Evolutionary conservation across 2,888 invertebrate species (phyloP).

Genomic region (Eugnorisma glareosa): DNA sequence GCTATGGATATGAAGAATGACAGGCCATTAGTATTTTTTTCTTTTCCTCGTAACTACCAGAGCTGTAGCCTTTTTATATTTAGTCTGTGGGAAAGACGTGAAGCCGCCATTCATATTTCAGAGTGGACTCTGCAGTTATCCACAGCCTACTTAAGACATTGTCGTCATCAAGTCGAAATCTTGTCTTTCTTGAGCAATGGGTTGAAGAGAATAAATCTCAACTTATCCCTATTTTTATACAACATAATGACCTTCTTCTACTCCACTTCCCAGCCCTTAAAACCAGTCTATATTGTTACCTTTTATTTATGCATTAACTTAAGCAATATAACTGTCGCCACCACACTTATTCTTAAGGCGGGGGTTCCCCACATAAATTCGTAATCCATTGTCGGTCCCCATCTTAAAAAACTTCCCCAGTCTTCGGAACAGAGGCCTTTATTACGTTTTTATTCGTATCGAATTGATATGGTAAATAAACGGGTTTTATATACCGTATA

Average conservation of each 20-base stretch:
- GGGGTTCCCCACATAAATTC: slow-evolving; percentile 73
- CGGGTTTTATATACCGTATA: slow-evolving; percentile 65
- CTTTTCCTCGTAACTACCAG: background rate
- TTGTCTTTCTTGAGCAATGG: background rate
- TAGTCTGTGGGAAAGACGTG: background rate
- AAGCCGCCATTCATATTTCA: background rate
- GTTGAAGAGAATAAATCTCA: background rate
- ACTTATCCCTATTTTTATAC: slow-evolving; percentile 1
- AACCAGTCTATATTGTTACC: slow-evolving; percentile 82
- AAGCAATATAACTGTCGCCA: slow-evolving; percentile 85
- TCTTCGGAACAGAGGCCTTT: slow-evolving; percentile 65
- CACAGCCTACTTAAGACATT: background rate
- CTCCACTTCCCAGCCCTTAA: slow-evolving; percentile 19
- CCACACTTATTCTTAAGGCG: slow-evolving; percentile 71
- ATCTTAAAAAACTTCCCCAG: slow-evolving; percentile 68
- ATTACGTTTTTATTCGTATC: slow-evolving; percentile 74
- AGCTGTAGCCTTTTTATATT: background rate
- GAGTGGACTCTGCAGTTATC: background rate
- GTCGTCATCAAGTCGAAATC: background rate
- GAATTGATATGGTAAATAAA: slow-evolving; percentile 82
- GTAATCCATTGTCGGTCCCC: slow-evolving; percentile 74
- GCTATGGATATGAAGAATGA: background rate
- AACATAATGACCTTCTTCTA: slow-evolving; percentile 25
- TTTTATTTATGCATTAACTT: slow-evolving; percentile 89
- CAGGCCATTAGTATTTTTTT: background rate